Percentiles rank a stretch among this genome's conserved stretches.
Conservation (phyloP, 1,140 invertebrate genomes). For the Ips nitidus region DNA sequence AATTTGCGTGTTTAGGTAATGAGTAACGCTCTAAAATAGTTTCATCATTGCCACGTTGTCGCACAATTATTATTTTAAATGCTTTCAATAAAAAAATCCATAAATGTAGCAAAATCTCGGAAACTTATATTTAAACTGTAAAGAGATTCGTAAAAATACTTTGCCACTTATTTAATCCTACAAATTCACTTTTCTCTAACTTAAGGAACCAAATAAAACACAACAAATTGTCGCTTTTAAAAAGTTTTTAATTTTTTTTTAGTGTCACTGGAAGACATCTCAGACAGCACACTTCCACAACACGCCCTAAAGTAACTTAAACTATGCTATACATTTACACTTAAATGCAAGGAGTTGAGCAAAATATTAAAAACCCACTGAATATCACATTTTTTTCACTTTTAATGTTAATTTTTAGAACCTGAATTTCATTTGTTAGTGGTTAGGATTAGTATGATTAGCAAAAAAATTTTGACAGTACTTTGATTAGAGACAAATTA, state of each 20-base stretch:
- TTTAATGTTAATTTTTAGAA: conserved; percentile 13
- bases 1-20: too few relatives aligned
- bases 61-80: too few relatives aligned
- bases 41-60: too few relatives aligned
- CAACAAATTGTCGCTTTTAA: conserved; percentile 11
- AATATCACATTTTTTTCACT: conserved; percentile 41
- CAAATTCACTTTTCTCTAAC: too few relatives aligned
- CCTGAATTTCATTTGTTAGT: conserved; percentile 8
- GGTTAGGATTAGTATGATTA: conserved; percentile 25
- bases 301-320: conserved; percentile 47
- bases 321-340: conserved; percentile 38
- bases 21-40: too few relatives aligned
- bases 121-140: too few relatives aligned
- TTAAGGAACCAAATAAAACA: background rate
- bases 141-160: too few relatives aligned
- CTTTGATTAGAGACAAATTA: too few relatives aligned
- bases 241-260: conserved; percentile 43
- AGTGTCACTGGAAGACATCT: conserved; percentile 48
- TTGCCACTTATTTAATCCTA: too few relatives aligned
- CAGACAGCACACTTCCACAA: conserved; percentile 46
- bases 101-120: too few relatives aligned
- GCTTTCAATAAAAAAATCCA: too few relatives aligned
- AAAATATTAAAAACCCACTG: conserved; percentile 41
- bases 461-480: too few relatives aligned
- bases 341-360: conserved; percentile 46